Conservation (phyloP, 2,888 invertebrate genomes). For the Lycaena phlaeas region DNA sequence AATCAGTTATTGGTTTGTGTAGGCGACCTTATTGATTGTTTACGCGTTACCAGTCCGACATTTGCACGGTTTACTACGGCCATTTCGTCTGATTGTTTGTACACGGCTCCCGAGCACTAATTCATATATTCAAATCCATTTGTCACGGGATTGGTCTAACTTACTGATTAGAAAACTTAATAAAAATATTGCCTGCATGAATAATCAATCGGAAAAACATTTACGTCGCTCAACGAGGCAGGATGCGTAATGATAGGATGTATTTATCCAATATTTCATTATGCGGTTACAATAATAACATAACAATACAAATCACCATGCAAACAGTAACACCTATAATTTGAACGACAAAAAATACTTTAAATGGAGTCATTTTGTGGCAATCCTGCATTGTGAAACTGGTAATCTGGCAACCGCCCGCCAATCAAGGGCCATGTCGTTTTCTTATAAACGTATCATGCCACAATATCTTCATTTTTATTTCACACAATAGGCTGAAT, state of each 20-base stretch:
- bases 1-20: conserved; percentile 35
- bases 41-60: conserved; percentile 34
- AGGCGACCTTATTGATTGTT: conserved; percentile 47
- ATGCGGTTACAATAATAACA: conserved; percentile 44
- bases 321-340: conserved; percentile 57
- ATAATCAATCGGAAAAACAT: not conserved
- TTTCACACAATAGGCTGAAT: conserved; percentile 48
- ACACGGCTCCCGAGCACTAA: conserved; percentile 23
- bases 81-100: conserved; percentile 20
- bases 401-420: conserved; percentile 62
- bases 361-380: conserved; percentile 65
- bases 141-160: too few species aligned
- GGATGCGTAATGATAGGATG: conserved; percentile 26
- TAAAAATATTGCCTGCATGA: conserved; percentile 20
- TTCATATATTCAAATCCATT: conserved; percentile 40
- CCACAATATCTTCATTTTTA: conserved; percentile 53
- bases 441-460: conserved; percentile 62
- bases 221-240: not conserved
- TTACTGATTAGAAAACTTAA: too few species aligned
- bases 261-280: conserved; percentile 51
- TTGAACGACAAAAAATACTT: conserved; percentile 35
- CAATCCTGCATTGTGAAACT: conserved; percentile 54
- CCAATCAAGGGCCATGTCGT: conserved; percentile 60
- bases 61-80: conserved; percentile 15
- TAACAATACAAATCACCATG: conserved; percentile 28